A percentile compares a stretch with the other conserved stretches of the same genome.
phyloP scores from a whole-genome alignment of 2,888 invertebrate genomes.

The Ethmia dodecea region DNA sequence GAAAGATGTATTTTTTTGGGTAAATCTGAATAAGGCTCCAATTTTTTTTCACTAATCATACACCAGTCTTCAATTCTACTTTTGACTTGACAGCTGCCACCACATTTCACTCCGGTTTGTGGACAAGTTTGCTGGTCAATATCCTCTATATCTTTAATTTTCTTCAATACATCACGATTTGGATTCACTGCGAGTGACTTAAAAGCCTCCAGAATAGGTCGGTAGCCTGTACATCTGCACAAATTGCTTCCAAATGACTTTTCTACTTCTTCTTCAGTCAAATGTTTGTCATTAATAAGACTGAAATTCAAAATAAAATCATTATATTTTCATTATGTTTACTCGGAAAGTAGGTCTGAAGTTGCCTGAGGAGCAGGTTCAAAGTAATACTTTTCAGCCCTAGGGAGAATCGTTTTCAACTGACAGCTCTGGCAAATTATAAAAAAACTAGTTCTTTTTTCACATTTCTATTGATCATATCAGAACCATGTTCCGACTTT shows the following conservation, averaged over 20 bases:
- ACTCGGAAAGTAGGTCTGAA: no score
- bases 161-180: slow-evolving; percentile 36
- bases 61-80: slow-evolving; percentile 37
- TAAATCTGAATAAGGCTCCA: no score
- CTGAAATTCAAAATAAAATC: slow-evolving; percentile 22
- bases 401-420: no score
- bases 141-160: slow-evolving; percentile 62
- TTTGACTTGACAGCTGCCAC: slow-evolving; percentile 15
- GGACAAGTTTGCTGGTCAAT: slow-evolving; percentile 30
- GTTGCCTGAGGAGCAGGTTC: no score
- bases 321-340: no score
- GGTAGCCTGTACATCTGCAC: slow-evolving; percentile 88
- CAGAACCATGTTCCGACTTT: no score
- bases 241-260: slow-evolving; percentile 86
- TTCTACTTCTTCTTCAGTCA: slow-evolving; percentile 82
- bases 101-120: slow-evolving; percentile 18
- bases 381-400: no score
- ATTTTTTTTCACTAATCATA: no score
- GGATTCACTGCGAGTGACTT: slow-evolving; percentile 84
- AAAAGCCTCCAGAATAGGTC: slow-evolving; percentile 87
- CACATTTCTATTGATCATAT: no score
- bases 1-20: no score
- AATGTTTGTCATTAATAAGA: slow-evolving; percentile 29
- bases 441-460: no score
- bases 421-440: no score